phyloP scores from a whole-genome alignment of 2,113 vertebrate genomes.

The Ondatra zibethicus region DNA sequence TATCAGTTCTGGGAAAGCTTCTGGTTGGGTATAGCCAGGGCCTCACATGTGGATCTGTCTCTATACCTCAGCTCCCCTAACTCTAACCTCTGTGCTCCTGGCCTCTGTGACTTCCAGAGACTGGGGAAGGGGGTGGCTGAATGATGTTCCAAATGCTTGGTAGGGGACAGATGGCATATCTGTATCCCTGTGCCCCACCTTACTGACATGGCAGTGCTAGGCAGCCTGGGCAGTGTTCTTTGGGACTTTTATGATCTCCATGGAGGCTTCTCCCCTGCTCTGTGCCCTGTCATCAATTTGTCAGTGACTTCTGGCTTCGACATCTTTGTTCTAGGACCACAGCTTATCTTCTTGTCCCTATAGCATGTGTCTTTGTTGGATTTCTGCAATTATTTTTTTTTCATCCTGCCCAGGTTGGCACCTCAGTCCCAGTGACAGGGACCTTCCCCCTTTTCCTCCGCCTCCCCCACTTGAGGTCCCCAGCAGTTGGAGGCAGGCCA shows the following conservation, averaged over 20 bases:
- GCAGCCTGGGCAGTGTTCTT: background rate
- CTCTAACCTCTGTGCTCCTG: background rate
- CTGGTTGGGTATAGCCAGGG: background rate
- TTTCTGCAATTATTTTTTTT: background rate
- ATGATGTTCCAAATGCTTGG: background rate
- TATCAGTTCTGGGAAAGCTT: background rate
- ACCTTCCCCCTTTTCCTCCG: conserved; percentile 3
- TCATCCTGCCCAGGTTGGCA: conserved; percentile 37
- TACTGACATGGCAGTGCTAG: rapidly evolving
- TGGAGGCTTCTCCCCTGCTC: background rate
- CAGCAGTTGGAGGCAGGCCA: conserved; percentile 80
- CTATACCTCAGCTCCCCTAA: background rate
- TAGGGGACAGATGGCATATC: background rate
- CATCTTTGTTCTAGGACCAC: conserved; percentile 39
- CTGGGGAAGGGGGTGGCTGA: background rate
- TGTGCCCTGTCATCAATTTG: background rate
- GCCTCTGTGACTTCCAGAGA: background rate
- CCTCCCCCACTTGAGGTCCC: conserved; percentile 7
- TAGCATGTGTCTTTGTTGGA: background rate
- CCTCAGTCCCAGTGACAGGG: conserved; percentile 62
- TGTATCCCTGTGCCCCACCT: background rate
- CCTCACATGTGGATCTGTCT: background rate
- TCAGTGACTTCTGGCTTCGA: rapidly evolving
- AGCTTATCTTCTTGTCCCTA: conserved; percentile 1
- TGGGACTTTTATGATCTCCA: rapidly evolving